Percentiles rank a stretch among this genome's conserved stretches.
phyloP scores from a whole-genome alignment of 2,888 invertebrate genomes.

The Tenthredo notha region DNA sequence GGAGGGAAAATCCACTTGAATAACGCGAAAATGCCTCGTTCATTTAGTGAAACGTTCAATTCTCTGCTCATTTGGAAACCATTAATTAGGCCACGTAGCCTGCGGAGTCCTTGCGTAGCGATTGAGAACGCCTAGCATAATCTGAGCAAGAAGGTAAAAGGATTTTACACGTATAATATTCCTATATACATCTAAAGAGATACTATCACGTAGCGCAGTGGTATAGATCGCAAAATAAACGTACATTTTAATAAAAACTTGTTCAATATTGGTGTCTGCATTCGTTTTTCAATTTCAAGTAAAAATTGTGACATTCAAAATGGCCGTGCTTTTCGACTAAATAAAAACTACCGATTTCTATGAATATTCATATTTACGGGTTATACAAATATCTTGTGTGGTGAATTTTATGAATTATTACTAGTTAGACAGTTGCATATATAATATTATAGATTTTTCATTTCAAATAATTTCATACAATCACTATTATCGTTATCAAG shows the following conservation, averaged over 20 bases:
- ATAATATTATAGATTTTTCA: too few species aligned
- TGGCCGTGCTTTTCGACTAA: not conserved
- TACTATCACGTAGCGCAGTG: not conserved
- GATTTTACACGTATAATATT: not conserved
- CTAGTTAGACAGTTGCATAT: too few species aligned
- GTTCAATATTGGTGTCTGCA: not conserved
- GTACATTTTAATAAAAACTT: not conserved
- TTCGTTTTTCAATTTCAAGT: not conserved
- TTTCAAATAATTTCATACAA: too few species aligned
- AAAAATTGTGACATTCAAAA: not conserved
- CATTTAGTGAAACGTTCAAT: conserved; percentile 39
- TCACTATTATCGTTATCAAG: too few species aligned
- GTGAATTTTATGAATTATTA: too few species aligned
- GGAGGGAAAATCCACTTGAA: conserved; percentile 32
- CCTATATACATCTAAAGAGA: not conserved
- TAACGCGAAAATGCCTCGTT: conserved; percentile 47
- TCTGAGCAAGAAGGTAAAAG: not conserved
- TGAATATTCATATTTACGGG: not conserved
- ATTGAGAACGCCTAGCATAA: not conserved
- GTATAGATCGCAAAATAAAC: not conserved
- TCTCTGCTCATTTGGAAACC: conserved; percentile 47
- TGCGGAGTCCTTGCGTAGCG: conserved; percentile 4
- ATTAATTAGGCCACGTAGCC: conserved; percentile 44
- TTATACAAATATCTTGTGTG: not conserved
- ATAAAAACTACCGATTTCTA: not conserved